A percentile compares a stretch with the other conserved stretches of the same genome.
Evolutionary conservation across 2,797 vertebrate species (phyloP).

Genomic region (Characodon lateralis): DNA sequence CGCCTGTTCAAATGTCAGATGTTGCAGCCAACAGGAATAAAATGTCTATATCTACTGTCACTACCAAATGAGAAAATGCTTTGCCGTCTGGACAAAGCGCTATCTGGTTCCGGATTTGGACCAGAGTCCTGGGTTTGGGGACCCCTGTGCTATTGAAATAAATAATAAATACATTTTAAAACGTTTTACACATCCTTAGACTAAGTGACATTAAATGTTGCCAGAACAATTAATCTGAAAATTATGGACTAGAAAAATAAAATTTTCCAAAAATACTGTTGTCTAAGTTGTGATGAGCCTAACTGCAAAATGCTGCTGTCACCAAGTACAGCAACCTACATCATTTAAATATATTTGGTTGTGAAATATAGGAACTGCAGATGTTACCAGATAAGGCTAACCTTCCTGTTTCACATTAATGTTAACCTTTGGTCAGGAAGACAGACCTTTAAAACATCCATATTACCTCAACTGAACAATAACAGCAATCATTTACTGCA

Average conservation of each 20-base stretch:
- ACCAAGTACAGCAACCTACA: neutral
- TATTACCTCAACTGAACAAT: conserved; percentile 19
- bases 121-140: no score
- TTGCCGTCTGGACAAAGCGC: no score
- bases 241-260: neutral
- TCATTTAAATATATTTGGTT: conserved; percentile 61
- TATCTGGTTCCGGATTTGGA: no score
- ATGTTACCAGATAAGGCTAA: conserved; percentile 34
- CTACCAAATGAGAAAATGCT: no score
- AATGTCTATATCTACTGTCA: no score
- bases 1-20: no score
- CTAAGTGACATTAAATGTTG: neutral
- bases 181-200: neutral
- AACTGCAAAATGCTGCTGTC: conserved; percentile 9
- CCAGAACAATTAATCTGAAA: neutral
- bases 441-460: conserved; percentile 18
- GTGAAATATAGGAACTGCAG: conserved; percentile 41
- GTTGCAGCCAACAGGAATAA: no score
- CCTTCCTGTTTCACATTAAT: neutral
- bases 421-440: neutral
- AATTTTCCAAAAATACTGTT: neutral
- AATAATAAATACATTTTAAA: neutral
- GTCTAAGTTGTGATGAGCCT: neutral
- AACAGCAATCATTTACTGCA: conserved; percentile 31
- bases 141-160: neutral